A percentile compares a stretch with the other conserved stretches of the same genome.
Conservation (phyloP, 2,113 vertebrate species). For the Centropus unirufus region DNA sequence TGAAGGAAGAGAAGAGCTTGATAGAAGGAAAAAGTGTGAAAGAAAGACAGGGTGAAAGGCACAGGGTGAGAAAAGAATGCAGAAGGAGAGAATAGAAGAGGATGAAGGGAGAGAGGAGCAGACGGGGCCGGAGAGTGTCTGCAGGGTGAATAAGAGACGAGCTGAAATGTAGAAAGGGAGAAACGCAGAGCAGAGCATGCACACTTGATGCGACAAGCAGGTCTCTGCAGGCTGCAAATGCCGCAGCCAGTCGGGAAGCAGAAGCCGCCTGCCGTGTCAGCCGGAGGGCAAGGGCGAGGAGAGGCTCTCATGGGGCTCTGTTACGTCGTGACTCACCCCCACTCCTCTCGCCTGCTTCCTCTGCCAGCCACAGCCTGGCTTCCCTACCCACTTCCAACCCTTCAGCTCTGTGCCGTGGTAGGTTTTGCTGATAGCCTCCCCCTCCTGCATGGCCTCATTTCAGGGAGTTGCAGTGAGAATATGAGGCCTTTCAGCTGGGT, state of each 20-base stretch:
- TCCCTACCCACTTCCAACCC: background rate
- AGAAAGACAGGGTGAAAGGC: background rate
- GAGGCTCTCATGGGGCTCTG: background rate
- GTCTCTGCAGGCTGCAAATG: background rate
- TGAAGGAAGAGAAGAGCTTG: rapidly evolving
- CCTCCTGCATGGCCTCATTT: background rate
- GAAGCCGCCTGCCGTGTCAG: background rate
- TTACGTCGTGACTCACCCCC: rapidly evolving
- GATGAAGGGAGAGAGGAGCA: background rate
- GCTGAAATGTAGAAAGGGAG: background rate
- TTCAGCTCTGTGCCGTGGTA: rapidly evolving
- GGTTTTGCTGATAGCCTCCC: background rate
- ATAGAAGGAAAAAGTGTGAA: background rate
- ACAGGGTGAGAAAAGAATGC: background rate
- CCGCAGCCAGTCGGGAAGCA: background rate
- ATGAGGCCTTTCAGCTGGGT: background rate
- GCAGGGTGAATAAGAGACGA: background rate
- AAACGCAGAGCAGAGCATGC: background rate
- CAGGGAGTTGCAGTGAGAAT: rapidly evolving
- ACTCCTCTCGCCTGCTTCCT: background rate
- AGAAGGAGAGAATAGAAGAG: background rate
- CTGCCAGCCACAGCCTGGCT: background rate
- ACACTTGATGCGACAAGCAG: background rate
- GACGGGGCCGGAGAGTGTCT: background rate
- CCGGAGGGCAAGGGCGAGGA: background rate